Base-by-base conservation (phyloP, 2,888 invertebrate genomes). In the Dryadula phaetusa region DNA sequence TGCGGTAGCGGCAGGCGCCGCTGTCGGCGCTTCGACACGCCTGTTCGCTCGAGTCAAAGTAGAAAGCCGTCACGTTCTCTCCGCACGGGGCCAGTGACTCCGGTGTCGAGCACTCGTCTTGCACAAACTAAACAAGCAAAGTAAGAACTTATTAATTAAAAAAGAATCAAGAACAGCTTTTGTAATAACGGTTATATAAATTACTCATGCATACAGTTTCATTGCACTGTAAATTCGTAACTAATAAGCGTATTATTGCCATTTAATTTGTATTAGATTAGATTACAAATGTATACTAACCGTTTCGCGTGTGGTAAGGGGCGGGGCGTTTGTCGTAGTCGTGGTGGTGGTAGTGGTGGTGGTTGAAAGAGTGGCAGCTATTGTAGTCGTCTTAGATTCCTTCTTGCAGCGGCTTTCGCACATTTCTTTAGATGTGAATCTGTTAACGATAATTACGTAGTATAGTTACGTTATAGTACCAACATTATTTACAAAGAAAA, bases 21-120 rank as follows among this genome's bases (percentile, higher is more conserved):
- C 82, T 74, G 56, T 93, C 88, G 79, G 96, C 97, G 0, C 94
- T 93, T 49, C 94, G 89, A 78, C 97, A 97, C 14, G 84, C 84
- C 42, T 93, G 85, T 0, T 81, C 83, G 0, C 82, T 82, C 0
- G 87, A 81, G 81, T 98, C 96, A 82, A 95, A 98, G 90, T 95
- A 97, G 94, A 95, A 98, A 2, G 94, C 94, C 0, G 94, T 93
- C 22, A 94, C 86, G 67, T 93, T 93, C 12, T 93, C 93, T 12
- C 94, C 93, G 79, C 98, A 98, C 16, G 96, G 95, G 2, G 95
- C 96, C 53, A 94, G 84, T 42, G 96, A 96, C 0, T 92, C 87
- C 0, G 95, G 94, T 44, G 94, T 93, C 25, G 86, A 88, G 76
- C 97, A 97, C 74, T 95, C 93, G 32, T 77, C 77, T 0, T 71